phyloP scores from a whole-genome alignment of 30 jellyfish, hydroid and myxozoan genomes.

The Aurelia coerulea region DNA sequence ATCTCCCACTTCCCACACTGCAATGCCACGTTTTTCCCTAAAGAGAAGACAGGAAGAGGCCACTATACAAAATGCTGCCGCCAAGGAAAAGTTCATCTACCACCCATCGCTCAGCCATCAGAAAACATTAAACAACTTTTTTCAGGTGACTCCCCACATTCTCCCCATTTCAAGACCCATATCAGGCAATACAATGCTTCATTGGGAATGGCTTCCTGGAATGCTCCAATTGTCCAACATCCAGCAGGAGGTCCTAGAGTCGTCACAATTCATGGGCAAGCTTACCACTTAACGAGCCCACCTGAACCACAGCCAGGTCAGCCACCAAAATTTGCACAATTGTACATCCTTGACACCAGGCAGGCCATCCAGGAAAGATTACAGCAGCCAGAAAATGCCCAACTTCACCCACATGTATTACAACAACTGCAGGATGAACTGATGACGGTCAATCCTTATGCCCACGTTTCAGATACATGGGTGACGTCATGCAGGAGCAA shows the following conservation, averaged over 20 bases:
- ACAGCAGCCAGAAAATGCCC: not conserved
- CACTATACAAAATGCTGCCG: not conserved
- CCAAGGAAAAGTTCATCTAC: not conserved
- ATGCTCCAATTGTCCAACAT: not conserved
- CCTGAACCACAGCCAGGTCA: not conserved
- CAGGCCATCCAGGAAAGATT: conserved; percentile 11
- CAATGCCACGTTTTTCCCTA: not conserved
- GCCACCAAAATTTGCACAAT: conserved; percentile 3
- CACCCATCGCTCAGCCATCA: not conserved
- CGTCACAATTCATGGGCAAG: conserved; percentile 4
- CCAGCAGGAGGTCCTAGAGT: not conserved
- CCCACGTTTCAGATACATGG: not conserved
- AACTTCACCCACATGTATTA: not conserved
- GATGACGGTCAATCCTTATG: not conserved
- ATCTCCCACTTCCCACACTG: too few species aligned
- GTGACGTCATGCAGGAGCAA: conserved; percentile 3
- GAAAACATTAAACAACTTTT: not conserved
- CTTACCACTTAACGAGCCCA: conserved; percentile 5
- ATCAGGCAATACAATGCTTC: not conserved
- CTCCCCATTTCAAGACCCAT: not conserved
- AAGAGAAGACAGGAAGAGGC: not conserved
- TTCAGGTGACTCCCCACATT: not conserved
- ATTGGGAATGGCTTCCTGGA: not conserved
- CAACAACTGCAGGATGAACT: conserved; percentile 13
- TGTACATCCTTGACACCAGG: not conserved